These are phyloP conservation scores for Lagopus leucura DNA, from an alignment of 2,113 vertebrate genomes.

Conservation along the genomic window DNA sequence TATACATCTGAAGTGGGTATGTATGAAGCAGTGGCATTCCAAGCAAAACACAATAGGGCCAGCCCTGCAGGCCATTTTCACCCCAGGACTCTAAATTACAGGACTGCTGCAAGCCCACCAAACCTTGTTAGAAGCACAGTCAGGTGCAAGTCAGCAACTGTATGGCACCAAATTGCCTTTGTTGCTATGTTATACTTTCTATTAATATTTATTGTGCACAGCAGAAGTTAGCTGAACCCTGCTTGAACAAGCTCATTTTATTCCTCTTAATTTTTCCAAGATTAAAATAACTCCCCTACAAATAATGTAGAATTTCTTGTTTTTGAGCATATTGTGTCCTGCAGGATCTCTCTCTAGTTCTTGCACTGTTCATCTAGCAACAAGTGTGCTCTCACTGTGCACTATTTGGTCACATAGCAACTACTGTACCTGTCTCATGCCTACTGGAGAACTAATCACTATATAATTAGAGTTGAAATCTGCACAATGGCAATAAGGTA, in stretches of 20 bases:
- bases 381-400: not conserved
- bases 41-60: not conserved
- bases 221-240: not conserved
- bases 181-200: not conserved
- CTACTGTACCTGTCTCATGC: not conserved
- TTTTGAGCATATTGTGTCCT: not conserved
- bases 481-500: not conserved
- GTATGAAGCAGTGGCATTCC: not conserved
- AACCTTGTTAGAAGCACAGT: not conserved
- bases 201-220: not conserved
- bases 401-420: not conserved
- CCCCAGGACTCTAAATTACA: not conserved
- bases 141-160: not conserved
- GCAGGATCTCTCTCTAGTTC: not conserved
- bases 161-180: not conserved
- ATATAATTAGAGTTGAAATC: not conserved
- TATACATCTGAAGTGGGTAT: rapidly evolving
- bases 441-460: not conserved
- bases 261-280: not conserved
- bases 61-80: rapidly evolving
- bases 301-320: not conserved
- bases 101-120: rapidly evolving
- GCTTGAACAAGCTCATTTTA: not conserved
- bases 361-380: not conserved
- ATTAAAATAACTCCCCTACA: rapidly evolving